Percentiles rank a stretch among this genome's conserved stretches.
phyloP scores from a whole-genome alignment of 2,113 vertebrate genomes.

The Hoplias malabaricus region DNA sequence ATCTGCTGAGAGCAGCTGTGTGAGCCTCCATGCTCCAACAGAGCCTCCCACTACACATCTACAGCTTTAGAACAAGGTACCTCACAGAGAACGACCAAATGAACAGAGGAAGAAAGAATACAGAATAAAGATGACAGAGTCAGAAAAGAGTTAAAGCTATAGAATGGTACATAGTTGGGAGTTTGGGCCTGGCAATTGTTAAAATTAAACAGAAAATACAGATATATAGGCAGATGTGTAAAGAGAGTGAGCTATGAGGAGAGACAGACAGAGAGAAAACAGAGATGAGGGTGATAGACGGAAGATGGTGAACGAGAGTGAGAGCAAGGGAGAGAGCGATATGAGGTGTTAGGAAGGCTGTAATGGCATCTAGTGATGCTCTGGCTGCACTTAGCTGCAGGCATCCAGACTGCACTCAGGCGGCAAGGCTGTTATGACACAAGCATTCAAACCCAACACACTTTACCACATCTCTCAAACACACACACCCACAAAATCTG shows the following conservation, averaged over 20 bases:
- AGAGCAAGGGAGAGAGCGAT: background rate
- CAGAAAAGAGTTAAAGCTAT: background rate
- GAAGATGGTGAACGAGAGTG: background rate
- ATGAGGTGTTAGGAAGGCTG: background rate
- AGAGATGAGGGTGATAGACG: background rate
- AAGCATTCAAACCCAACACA: slow-evolving; percentile 52
- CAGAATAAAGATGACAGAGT: too few relatives aligned
- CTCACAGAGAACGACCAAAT: background rate
- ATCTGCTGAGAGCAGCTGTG: background rate
- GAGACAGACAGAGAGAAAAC: too few relatives aligned
- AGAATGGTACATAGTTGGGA: too few relatives aligned
- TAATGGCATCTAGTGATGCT: slow-evolving; percentile 12
- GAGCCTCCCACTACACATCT: background rate
- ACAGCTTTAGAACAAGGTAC: background rate
- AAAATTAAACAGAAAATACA: background rate
- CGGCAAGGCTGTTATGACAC: slow-evolving; percentile 57
- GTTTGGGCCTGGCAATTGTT: too few relatives aligned
- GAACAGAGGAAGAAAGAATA: background rate
- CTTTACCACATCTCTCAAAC: slow-evolving; percentile 24
- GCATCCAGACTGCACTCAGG: slow-evolving; percentile 39
- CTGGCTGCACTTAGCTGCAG: slow-evolving; percentile 30
- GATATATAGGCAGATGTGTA: background rate
- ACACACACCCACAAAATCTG: slow-evolving; percentile 23
- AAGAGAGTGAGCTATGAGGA: background rate
- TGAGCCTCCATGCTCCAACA: background rate